phyloP scores from a whole-genome alignment of 2,797 vertebrate genomes.

The Vultur gryphus region DNA sequence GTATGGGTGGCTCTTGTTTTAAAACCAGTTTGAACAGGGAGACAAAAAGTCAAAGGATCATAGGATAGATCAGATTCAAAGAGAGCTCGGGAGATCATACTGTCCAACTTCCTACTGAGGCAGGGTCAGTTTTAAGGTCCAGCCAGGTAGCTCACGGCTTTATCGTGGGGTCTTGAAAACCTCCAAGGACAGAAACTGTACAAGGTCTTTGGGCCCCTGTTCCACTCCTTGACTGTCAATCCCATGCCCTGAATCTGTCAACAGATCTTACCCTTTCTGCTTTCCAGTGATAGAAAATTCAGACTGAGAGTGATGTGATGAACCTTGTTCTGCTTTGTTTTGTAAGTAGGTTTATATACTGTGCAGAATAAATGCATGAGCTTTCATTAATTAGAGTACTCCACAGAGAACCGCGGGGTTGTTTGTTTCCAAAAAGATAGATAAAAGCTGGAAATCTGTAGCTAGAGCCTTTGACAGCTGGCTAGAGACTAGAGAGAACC shows the following conservation, averaged over 20 bases:
- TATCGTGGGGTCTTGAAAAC: not conserved
- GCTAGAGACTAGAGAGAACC: not conserved
- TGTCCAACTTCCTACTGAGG: not conserved
- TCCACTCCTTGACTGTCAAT: not conserved
- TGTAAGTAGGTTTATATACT: not conserved
- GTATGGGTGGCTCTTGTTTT: not conserved
- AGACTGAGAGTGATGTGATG: not conserved
- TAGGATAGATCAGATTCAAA: not conserved
- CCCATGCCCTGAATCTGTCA: not conserved
- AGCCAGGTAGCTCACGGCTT: not conserved
- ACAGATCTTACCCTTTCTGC: not conserved
- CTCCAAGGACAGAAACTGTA: not conserved
- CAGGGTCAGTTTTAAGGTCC: not conserved
- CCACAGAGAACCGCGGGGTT: slow-evolving; percentile 4
- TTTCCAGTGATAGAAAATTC: not conserved
- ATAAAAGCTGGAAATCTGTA: slow-evolving; percentile 12
- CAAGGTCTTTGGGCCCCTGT: not conserved
- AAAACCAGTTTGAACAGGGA: not conserved
- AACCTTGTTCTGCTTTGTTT: slow-evolving; percentile 42
- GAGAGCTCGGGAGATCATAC: not conserved
- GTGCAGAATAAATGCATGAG: slow-evolving; percentile 44
- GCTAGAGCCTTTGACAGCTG: slow-evolving; percentile 2
- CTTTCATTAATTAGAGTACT: slow-evolving; percentile 49
- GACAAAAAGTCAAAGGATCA: not conserved
- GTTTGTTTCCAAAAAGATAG: slow-evolving; percentile 33